A percentile compares a stretch with the other conserved stretches of the same genome.
These are phyloP conservation scores for Dermolepida albohirtum DNA, from an alignment of 2,888 invertebrate genomes.

Conservation along the genomic window DNA sequence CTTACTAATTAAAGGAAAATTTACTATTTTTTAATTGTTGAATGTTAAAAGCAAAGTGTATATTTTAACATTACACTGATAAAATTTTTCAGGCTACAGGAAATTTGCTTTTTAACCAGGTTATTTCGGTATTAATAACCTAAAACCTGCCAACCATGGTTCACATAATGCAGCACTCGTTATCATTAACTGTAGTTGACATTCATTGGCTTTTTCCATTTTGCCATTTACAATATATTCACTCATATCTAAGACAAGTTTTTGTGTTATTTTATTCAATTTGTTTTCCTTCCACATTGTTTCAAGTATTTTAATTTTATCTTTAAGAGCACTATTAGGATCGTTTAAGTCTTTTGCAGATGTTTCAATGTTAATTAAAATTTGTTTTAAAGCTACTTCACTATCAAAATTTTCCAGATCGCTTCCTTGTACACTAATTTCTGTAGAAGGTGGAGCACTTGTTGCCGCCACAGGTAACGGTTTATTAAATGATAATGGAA, in stretches of 20 bases:
- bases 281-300: constrained; percentile 34
- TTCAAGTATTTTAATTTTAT: constrained; percentile 29
- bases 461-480: background rate
- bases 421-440: background rate
- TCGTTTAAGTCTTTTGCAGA: background rate
- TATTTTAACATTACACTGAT: no score
- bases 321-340: background rate
- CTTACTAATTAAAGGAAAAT: no score
- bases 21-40: no score
- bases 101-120: background rate
- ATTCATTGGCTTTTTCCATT: constrained; percentile 37
- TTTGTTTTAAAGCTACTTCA: constrained; percentile 10
- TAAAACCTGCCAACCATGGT: constrained; percentile 27
- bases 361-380: constrained; percentile 20
- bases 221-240: constrained; percentile 17
- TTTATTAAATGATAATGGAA: constrained; percentile 37
- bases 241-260: constrained; percentile 19
- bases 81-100: background rate
- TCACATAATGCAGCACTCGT: constrained; percentile 24
- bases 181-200: constrained; percentile 37
- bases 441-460: background rate
- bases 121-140: constrained; percentile 6
- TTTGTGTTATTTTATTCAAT: constrained; percentile 27
- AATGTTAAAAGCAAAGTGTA: no score
- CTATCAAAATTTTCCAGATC: background rate